Percentiles rank a stretch among this genome's conserved stretches.
phyloP scores from a whole-genome alignment of 2,888 invertebrate species.

The Habroteleia sp. region DNA sequence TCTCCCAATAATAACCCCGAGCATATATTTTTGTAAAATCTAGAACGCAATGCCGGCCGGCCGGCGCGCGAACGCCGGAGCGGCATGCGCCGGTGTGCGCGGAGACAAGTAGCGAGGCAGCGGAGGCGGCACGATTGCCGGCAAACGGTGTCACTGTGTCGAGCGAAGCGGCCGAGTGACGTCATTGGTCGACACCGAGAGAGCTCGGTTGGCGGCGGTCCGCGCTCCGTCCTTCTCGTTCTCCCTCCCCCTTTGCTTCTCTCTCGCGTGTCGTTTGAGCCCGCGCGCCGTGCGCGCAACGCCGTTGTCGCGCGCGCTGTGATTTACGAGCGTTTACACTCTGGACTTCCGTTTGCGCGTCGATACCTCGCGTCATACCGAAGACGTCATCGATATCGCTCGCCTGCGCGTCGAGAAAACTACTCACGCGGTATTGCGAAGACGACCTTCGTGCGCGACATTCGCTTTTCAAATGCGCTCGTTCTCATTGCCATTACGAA shows the following conservation, averaged over 20 bases:
- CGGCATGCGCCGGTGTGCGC: constrained; percentile 26
- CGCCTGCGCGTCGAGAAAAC: constrained; percentile 42
- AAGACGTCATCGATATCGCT: constrained; percentile 56
- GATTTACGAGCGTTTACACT: constrained; percentile 56
- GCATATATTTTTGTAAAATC: constrained; percentile 46
- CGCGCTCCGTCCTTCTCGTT: constrained; percentile 5
- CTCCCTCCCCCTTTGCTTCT: constrained; percentile 15
- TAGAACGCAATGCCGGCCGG: constrained; percentile 53
- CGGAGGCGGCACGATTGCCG: constrained; percentile 34
- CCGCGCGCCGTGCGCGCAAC: constrained; percentile 13
- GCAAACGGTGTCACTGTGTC: constrained; percentile 62
- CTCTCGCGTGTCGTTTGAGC: constrained; percentile 16
- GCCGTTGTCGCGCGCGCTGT: constrained; percentile 34
- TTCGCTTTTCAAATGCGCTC: constrained; percentile 58
- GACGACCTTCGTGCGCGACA: constrained; percentile 56
- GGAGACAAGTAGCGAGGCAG: constrained; percentile 14
- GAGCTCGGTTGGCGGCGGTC: constrained; percentile 20
- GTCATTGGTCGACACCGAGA: constrained; percentile 50
- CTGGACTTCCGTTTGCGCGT: constrained; percentile 58
- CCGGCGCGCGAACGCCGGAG: constrained; percentile 37
- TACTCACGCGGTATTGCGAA: constrained; percentile 47
- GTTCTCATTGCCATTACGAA: constrained; percentile 55
- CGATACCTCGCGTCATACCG: constrained; percentile 55
- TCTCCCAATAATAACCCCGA: constrained; percentile 43
- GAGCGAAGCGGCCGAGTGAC: constrained; percentile 54